Evolutionary conservation across 2,797 vertebrate genomes (phyloP), one percentile per base, ranked within the genome.

Genomic region (Myoxocephalus aenaeus): DNA sequence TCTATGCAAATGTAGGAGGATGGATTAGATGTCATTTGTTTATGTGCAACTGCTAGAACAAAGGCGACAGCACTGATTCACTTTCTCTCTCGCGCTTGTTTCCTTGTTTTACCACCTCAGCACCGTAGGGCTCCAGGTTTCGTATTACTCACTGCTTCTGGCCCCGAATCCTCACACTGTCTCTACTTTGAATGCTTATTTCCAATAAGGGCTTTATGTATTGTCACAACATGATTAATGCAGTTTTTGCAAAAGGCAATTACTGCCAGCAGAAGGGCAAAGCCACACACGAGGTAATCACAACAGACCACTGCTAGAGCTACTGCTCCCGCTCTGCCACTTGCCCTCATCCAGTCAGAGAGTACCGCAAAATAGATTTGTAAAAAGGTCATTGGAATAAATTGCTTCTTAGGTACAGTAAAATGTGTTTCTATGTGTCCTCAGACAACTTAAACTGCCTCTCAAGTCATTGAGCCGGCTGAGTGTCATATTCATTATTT

Each of bases 311-410:
- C 64, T 36, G 80, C 85, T 74, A 42, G 48, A 69, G 76, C 73
- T 65, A 54, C 77, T 53, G 64, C 80, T 73, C 32, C 46, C 22
- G 27, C 71, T 81, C 67, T 67, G 53, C 78, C 72, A 70, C 83
- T 79, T 72, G 85, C 66, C 84, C 86, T 90, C 84, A 71, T 84
- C 68, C 66, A 77, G 58, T 29, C 40, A 61, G 78, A 65, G 86
- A 86, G 76, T 12, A 9, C 66, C n/a, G 64, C 44, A 40, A 87
- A 90, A 90, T 66, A 86, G 77, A 84, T 90, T 79, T 88, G 84
- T 85, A 82, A 73, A 91, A 94, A 94, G 93, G 90, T 94, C 91
- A 93, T 42, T 46, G 79, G 78, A 80, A 92, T 85, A 90, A 87
- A 92, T 90, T 84, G 80, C 83, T 84, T 87, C 77, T 82, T 77